Evolutionary conservation across 2,113 vertebrate species (phyloP), one percentile per base, ranked within the genome.

Genomic region (Rhinolophus sinicus): DNA sequence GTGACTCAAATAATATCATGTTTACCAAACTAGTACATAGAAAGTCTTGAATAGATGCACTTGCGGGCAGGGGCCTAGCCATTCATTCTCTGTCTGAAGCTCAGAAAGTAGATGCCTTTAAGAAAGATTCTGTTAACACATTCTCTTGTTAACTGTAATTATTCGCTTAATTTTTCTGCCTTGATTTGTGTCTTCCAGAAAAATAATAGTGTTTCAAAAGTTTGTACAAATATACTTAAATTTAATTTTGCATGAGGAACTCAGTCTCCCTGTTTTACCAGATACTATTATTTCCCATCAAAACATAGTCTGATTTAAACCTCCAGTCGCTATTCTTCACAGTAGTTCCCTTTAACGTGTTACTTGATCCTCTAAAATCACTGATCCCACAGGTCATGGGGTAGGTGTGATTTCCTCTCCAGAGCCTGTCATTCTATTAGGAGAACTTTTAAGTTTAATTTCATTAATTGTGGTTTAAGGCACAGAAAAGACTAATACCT

Each of bases 241-340:
- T 82, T 94, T 89, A 92, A 73, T 90, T 95, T 90, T 85, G 8
- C 60, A 35, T 47, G 33, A 95, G 50, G 24, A 89, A 28, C 15
- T 96, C 40, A 73, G 10, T 95, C 38, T 90, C 10, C 90, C n/a
- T 70, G 2, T 93, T 30, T 92, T 54, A 40, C 14, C 44, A 91
- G 78, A 38, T 77, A 60, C 2, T 84, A 5, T 88, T 95, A 78
- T 65, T 96, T 94, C 11, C 28, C 76, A 14, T 88, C 44, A 97
- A 95, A 93, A 35, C 78, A 89, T 72, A 78, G 44, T 92, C 21
- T 94, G 86, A 92, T 73, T 92, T 92, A 84, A 94, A 40, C n/a
- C 12, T 88, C 52, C 16, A 38, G 40, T 85, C 56, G 75, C 26
- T 92, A 9, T 86, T 33, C 30, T 93, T 96, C 50, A 40, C 72